Evolutionary conservation across 1,140 invertebrate species (phyloP).

Genomic region (Apis cerana): DNA sequence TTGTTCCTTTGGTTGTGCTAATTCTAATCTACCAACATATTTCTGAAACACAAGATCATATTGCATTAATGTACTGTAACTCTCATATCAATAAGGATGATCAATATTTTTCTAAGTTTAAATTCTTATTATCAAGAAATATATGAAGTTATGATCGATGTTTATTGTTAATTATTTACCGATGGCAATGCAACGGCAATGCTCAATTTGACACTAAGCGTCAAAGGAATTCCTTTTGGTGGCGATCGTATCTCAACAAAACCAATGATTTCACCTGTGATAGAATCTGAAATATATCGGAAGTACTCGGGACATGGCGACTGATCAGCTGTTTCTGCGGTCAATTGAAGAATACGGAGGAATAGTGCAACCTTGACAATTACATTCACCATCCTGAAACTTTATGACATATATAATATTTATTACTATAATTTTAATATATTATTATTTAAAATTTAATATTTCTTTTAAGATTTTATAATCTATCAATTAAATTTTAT

Average conservation of each 20-base stretch:
- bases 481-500: no score
- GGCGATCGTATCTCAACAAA: conserved; percentile 67
- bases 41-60: conserved; percentile 59
- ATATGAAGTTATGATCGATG: not conserved
- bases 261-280: conserved; percentile 72
- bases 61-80: not conserved
- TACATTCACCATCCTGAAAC: conserved; percentile 31
- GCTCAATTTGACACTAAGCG: conserved; percentile 68
- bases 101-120: not conserved
- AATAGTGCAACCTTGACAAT: conserved; percentile 30
- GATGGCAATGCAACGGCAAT: conserved; percentile 66
- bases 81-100: no score
- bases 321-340: conserved; percentile 14
- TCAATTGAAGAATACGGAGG: not conserved
- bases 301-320: conserved; percentile 76
- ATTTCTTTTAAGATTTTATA: no score
- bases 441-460: not conserved
- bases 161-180: conserved; percentile 45
- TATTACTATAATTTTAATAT: no score
- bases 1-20: conserved; percentile 66
- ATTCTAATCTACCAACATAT: conserved; percentile 73
- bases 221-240: conserved; percentile 64
- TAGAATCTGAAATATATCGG: conserved; percentile 71
- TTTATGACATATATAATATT: not conserved
- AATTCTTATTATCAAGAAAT: no score